A percentile compares a stretch with the other conserved stretches of the same genome.
Evolutionary conservation across 2,113 vertebrate genomes (phyloP).

Genomic region (Melanostigma gelatinosum): DNA sequence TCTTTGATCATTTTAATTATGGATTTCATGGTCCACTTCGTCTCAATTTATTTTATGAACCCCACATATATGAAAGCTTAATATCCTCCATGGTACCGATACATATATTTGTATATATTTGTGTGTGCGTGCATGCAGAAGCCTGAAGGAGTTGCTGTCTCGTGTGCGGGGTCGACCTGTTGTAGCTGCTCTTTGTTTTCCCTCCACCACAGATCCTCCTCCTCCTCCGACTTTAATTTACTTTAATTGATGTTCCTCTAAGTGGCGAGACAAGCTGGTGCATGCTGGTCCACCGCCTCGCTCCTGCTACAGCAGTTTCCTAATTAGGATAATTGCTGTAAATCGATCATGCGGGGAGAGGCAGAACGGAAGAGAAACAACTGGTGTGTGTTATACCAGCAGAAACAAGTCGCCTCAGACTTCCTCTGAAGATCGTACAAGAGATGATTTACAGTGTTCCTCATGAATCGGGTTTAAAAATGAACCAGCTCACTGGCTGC

Average conservation of each 20-base stretch:
- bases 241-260: conserved; percentile 49
- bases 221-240: conserved; percentile 52
- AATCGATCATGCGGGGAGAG: conserved; percentile 26
- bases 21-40: conserved; percentile 31
- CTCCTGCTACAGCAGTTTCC: conserved; percentile 34
- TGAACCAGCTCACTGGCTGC: no score
- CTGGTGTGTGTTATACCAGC: background rate
- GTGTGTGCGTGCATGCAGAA: background rate
- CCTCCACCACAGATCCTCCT: background rate
- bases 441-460: no score
- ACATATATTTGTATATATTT: background rate
- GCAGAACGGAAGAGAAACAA: background rate
- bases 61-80: background rate
- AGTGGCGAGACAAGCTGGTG: conserved; percentile 29
- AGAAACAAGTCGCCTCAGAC: no score
- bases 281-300: conserved; percentile 10
- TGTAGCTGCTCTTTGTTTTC: conserved; percentile 22
- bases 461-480: no score
- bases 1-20: conserved; percentile 37
- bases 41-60: conserved; percentile 1
- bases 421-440: no score
- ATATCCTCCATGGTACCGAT: background rate
- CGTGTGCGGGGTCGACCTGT: background rate
- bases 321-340: conserved; percentile 62
- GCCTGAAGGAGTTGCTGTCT: background rate